Percentiles rank a stretch among this genome's conserved stretches.
Evolutionary conservation across 2,888 invertebrate species (phyloP).

Genomic region (Heliconius sara): DNA sequence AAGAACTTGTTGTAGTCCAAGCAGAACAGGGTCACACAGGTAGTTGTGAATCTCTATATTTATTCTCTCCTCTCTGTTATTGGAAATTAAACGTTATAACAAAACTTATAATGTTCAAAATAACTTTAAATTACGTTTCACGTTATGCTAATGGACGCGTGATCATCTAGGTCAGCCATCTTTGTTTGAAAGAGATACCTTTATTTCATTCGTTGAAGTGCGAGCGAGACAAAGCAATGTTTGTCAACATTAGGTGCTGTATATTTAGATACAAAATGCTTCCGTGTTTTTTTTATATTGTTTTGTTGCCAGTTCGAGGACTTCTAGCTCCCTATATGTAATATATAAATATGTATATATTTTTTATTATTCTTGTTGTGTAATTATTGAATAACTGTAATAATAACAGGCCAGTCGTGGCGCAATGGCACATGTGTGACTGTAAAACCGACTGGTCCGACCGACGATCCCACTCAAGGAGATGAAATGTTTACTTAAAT

Average conservation of each 20-base stretch:
- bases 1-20: not conserved
- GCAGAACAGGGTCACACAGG: conserved; percentile 21
- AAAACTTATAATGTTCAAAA: conserved; percentile 23
- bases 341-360: not conserved
- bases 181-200: conserved; percentile 48
- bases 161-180: conserved; percentile 48
- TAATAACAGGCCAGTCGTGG: no score
- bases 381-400: not conserved
- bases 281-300: conserved; percentile 50
- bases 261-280: conserved; percentile 61
- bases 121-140: conserved; percentile 12
- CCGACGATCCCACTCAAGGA: no score
- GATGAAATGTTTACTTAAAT: no score
- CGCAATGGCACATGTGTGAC: no score
- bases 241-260: conserved; percentile 70
- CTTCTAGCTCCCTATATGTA: conserved; percentile 40
- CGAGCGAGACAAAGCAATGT: conserved; percentile 60
- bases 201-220: conserved; percentile 33
- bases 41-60: conserved; percentile 11
- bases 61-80: not conserved
- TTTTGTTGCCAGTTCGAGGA: conserved; percentile 49
- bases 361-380: not conserved
- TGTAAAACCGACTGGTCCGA: no score
- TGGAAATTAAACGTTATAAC: conserved; percentile 6
- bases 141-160: conserved; percentile 38